Base-by-base conservation (phyloP, 1,140 invertebrate genomes). In the Aphis gossypii region DNA sequence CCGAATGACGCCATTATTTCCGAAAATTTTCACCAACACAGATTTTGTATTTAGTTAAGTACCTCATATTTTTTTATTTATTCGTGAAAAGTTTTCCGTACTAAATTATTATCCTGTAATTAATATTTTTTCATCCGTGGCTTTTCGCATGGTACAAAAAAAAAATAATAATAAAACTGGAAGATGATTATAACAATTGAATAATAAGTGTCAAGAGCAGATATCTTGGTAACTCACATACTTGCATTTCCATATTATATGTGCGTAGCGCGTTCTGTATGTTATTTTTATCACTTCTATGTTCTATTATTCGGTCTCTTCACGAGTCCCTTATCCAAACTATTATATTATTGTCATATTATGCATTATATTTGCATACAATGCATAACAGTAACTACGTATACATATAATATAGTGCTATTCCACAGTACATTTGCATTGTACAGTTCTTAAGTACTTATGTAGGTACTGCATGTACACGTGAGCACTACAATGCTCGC, bases 331-430 rank as follows among this genome's bases (percentile, higher is more conserved):
- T 87, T 86, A 44, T 46, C 35, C n/a, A 46, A 87, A 87, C 84
- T 41, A 25, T 84, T 84, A 46, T 48, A 87, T 46, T 30, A 87
- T 87, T 46, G 11, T 87, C 9, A 48, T 87, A 87, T 87, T 87
- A 86, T 84, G 35, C 83, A 44, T 84, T 84, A 41, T 84, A 84
- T 86, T 87, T 48, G 83, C 84, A 87, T 87, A 46, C 83, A 30
- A 46, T 46, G 41, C 84, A 46, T 48, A 14, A 46, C 46, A 46
- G 41, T 86, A 86, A 86, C 41, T 44, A 83, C 41, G 23, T 44
- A 11, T n/a, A 30, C 44, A 46, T 25, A 84, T 84, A 38, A 23
- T 41, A 84, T 41, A 41, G 38, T 41, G 38, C 7, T 84, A 84
- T 84, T 11, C 21, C 8, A 84, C 41, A 30, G 21, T 76, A n/a